Conservation (phyloP, 2,797 vertebrate genomes). For the Picus viridis region DNA sequence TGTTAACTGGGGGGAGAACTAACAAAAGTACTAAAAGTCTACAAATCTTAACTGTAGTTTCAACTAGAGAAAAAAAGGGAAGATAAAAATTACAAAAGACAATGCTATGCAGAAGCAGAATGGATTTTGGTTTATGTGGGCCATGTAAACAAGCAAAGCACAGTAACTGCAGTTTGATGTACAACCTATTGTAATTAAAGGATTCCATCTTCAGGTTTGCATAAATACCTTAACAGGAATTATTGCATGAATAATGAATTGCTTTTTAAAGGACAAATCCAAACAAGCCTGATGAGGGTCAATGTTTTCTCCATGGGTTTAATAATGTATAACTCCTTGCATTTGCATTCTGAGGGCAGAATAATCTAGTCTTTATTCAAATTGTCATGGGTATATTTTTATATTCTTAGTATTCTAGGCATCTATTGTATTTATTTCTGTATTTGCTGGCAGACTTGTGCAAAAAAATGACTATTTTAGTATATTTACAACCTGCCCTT, state of each 20-base stretch:
- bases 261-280: not conserved
- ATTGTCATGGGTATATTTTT: not conserved
- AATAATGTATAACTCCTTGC: not conserved
- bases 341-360: not conserved
- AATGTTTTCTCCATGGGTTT: not conserved
- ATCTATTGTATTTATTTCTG: not conserved
- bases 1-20: not conserved
- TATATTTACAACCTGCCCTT: not conserved
- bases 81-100: not conserved
- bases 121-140: not conserved
- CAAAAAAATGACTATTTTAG: not conserved
- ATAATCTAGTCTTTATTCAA: not conserved
- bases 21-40: not conserved
- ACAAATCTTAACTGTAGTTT: not conserved
- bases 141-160: conserved; percentile 9
- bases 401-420: not conserved
- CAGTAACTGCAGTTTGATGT: not conserved
- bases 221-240: not conserved
- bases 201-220: not conserved
- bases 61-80: not conserved
- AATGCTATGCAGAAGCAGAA: not conserved
- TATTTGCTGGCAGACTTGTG: not conserved
- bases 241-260: not conserved
- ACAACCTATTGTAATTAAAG: not conserved
- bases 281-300: not conserved